Evolutionary conservation across 2,888 invertebrate species (phyloP).

Genomic region (Harpalus rubripes): DNA sequence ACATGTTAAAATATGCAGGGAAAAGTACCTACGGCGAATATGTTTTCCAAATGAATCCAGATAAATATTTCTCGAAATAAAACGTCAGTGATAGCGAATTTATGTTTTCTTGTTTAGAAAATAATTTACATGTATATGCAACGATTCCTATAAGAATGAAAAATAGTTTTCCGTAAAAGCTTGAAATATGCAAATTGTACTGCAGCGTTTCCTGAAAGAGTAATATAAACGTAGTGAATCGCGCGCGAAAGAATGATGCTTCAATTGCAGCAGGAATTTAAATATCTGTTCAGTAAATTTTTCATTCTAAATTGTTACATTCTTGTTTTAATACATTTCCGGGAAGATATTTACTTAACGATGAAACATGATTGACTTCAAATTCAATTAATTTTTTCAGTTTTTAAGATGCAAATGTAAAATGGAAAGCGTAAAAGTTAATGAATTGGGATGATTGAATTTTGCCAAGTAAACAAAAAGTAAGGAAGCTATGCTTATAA

Average conservation of each 20-base stretch:
- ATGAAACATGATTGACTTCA: constrained; percentile 36
- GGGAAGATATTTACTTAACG: constrained; percentile 1
- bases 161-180: constrained; percentile 55
- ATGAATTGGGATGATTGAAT: constrained; percentile 40
- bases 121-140: constrained; percentile 46
- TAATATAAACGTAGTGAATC: constrained; percentile 50
- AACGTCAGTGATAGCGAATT: neutral
- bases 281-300: constrained; percentile 46
- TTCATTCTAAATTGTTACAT: constrained; percentile 39
- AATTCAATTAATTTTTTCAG: constrained; percentile 38
- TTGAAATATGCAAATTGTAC: constrained; percentile 54
- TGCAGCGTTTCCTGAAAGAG: constrained; percentile 42
- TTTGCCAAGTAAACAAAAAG: constrained; percentile 18
- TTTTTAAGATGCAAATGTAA: constrained; percentile 16
- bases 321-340: constrained; percentile 43
- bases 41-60: neutral
- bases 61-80: constrained; percentile 1
- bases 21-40: neutral
- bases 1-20: neutral
- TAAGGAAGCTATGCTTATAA: constrained; percentile 25
- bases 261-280: constrained; percentile 54
- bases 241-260: constrained; percentile 49
- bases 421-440: constrained; percentile 29
- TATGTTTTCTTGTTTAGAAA: constrained; percentile 45
- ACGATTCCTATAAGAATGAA: constrained; percentile 49